Evolutionary conservation across 2,797 vertebrate genomes (phyloP), one percentile per base, ranked within the genome.

Genomic region (Helicolenus hilgendorfi): DNA sequence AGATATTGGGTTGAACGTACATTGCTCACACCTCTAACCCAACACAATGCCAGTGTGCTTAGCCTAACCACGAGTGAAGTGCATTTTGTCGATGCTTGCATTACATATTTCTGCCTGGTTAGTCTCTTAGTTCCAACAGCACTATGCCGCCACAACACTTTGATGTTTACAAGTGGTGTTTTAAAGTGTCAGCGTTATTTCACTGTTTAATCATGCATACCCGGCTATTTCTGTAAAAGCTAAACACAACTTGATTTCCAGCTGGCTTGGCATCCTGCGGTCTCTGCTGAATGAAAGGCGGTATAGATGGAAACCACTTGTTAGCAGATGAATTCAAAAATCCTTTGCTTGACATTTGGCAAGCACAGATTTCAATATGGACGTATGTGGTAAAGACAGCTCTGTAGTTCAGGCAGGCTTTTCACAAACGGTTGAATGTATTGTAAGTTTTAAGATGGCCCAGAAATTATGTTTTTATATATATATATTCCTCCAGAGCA

Each of bases 271-370:
- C 58, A 35, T 59, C 26, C 29, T 65, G 67, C 20, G n/a, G 24
- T 55, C 58, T 38, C 49, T 74, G 27, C 49, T 58, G 29, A 67
- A 53, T 74, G 15, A 60, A 68, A 58, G 26, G 33, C 63, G 7
- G 18, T 22, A 64, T 20, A 63, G 49, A 82, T 79, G 15, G 67
- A 60, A 55, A 63, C 49, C 13, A 29, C 45, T 56, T 82, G 64
- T 82, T 55, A 11, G 53, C 53, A 55, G 49, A 31, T 71, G 49
- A 36, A 58, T 60, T 77, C 3, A 53, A 49, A 74, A 60, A 49
- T 58, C 11, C 36, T 64, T 70, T 65, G 77, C 56, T 73, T 81
- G 82, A 85, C 70, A 75, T 76, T 74, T 76, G 75, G 45, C 18
- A 49, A 49, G 20, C 45, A 49, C 27, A 64, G 29, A 33, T 73